phyloP scores from a whole-genome alignment of 1,140 invertebrate genomes.

The Trichoplusia ni region DNA sequence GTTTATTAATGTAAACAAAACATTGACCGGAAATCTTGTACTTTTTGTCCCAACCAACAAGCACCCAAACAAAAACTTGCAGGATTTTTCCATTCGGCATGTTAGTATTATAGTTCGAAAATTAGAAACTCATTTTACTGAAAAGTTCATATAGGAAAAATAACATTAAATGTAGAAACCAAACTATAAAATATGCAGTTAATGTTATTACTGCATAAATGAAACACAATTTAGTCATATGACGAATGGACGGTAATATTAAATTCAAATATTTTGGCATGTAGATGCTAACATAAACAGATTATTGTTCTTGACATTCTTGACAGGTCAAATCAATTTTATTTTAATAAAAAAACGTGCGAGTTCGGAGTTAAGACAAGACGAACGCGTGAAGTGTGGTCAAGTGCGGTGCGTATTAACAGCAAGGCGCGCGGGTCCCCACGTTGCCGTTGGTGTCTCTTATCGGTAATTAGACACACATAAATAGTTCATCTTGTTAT shows the following conservation, averaged over 20 bases:
- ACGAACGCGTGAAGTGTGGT: slow-evolving; percentile 55
- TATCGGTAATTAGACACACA: slow-evolving; percentile 58
- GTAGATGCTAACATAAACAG: neutral
- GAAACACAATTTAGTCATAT: no score
- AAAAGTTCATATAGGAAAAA: no score
- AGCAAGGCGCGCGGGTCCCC: slow-evolving; percentile 52
- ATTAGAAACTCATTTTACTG: no score
- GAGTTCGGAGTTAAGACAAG: slow-evolving; percentile 37
- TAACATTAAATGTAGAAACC: no score
- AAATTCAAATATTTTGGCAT: neutral
- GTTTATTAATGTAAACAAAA: no score
- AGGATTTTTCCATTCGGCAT: neutral
- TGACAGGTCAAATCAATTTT: slow-evolving; percentile 60
- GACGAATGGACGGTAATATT: no score
- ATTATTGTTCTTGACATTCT: slow-evolving; percentile 40
- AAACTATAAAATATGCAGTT: no score
- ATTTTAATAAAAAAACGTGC: slow-evolving; percentile 66
- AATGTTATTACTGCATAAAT: no score
- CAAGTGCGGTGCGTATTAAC: slow-evolving; percentile 52
- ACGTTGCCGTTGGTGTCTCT: slow-evolving; percentile 63
- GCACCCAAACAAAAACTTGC: neutral
- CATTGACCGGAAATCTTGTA: no score
- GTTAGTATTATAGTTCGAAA: neutral
- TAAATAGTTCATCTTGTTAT: slow-evolving; percentile 63
- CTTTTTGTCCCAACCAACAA: no score